Conservation (phyloP, 2,888 invertebrate genomes). For the Lasioglossum oenotherae region DNA sequence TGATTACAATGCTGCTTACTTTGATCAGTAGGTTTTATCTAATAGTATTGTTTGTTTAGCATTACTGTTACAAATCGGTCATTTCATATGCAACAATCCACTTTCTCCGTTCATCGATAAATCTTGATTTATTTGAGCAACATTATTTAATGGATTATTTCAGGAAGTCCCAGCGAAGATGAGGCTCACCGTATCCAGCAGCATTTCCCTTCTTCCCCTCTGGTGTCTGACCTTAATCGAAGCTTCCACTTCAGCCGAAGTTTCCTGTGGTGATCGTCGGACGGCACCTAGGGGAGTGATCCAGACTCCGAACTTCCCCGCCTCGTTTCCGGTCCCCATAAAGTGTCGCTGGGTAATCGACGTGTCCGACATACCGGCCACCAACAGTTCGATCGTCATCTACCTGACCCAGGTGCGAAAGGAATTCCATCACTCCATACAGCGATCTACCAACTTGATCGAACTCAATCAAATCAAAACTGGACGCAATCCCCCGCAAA, state of each 20-base stretch:
- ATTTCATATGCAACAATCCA: background rate
- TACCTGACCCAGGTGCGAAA: constrained; percentile 90
- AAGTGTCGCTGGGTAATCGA: constrained; percentile 95
- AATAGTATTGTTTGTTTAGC: background rate
- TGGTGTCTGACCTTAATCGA: constrained; percentile 27
- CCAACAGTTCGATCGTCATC: constrained; percentile 91
- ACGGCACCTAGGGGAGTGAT: constrained; percentile 89
- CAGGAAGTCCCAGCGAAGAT: constrained; percentile 41
- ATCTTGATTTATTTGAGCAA: background rate
- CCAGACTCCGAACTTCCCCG: constrained; percentile 94
- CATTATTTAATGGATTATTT: background rate
- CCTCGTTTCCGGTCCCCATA: constrained; percentile 92
- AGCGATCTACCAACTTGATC: background rate
- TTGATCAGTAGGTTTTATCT: background rate
- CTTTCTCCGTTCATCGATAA: background rate
- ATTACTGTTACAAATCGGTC: background rate
- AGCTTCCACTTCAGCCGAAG: constrained; percentile 35
- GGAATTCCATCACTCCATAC: background rate
- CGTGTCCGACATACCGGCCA: constrained; percentile 86
- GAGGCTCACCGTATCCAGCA: constrained; percentile 48
- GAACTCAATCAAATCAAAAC: background rate
- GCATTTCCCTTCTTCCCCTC: constrained; percentile 55
- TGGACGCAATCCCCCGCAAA: background rate
- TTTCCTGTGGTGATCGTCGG: constrained; percentile 88
- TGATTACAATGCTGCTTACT: background rate